Base-by-base conservation (phyloP, 2,888 invertebrate species). In the Idaea aversata region DNA sequence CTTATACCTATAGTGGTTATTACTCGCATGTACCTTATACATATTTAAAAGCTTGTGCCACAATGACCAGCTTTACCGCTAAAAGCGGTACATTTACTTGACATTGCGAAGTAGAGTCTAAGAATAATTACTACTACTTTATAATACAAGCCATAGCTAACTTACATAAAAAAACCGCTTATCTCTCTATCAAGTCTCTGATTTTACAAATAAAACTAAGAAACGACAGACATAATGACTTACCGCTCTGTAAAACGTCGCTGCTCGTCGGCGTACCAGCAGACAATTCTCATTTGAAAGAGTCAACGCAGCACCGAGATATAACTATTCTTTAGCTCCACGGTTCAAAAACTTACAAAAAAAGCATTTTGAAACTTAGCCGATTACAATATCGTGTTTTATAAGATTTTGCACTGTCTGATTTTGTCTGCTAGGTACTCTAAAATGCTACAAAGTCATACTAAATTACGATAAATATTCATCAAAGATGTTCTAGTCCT, bases 301-400 rank as follows among this genome's bases (percentile, higher is more conserved):
- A 25, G 88, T 87, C 67, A 91, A 67, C 7, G 84, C 86, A 5
- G 89, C 85, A 13, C 84, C 84, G 47, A 88, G 75, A 73, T 86
- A 90, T 65, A 91, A 85, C 71, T 90, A 77, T 88, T 89, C 71
- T 87, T 87, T 78, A 88, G 81, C 67, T 84, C 83, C 86, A 84
- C 0, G 88, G 84, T 67, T 89, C 86, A 63, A 89, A 72, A 67
- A 90, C 83, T 90, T 88, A 63, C 36, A 78, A 75, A 73, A 69
- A 15, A 47, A 47, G 13, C 13, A 47, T 47, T 13, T 47, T 6
- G 3, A 47, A 47, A 47, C 47, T 47, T 47, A 47, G 47, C 47
- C 4, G 5, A 47, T 47, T 47, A 7, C 13, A 47, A 36, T 13
- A 47, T 3, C 10, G 0, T 38, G 47, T 47, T 47, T 10, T 10